Percentiles rank a stretch among this genome's conserved stretches.
Conservation (phyloP, 2,797 vertebrate species). For the Cheirogaleus major region DNA sequence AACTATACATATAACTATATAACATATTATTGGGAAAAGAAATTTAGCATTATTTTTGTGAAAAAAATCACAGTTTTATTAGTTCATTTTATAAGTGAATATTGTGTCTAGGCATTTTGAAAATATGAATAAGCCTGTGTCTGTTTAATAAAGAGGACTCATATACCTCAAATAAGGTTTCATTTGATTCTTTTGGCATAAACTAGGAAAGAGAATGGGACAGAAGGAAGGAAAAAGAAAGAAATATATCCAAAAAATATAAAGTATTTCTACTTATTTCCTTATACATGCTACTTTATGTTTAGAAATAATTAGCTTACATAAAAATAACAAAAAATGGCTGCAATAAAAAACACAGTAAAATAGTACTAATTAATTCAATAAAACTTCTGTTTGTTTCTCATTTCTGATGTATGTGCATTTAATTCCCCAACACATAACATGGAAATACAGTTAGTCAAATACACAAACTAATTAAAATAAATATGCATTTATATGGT, state of each 20-base stretch:
- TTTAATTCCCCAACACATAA: background rate
- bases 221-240: background rate
- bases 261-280: background rate
- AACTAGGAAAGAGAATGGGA: background rate
- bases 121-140: background rate
- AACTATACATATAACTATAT: too few species aligned
- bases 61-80: background rate
- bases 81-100: background rate
- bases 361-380: background rate
- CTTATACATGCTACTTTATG: background rate
- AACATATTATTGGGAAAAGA: background rate
- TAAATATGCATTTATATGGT: background rate
- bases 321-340: background rate
- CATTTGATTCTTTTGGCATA: background rate
- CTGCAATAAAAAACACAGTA: background rate
- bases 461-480: background rate
- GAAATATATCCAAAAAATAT: background rate
- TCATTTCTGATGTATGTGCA: background rate
- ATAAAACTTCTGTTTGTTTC: background rate
- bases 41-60: background rate
- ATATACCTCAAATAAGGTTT: background rate
- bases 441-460: background rate
- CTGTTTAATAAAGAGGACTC: background rate
- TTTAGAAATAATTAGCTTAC: background rate
- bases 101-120: background rate